Base-by-base conservation (phyloP, 1,140 invertebrate species). In the Teleogryllus occipitalis region DNA sequence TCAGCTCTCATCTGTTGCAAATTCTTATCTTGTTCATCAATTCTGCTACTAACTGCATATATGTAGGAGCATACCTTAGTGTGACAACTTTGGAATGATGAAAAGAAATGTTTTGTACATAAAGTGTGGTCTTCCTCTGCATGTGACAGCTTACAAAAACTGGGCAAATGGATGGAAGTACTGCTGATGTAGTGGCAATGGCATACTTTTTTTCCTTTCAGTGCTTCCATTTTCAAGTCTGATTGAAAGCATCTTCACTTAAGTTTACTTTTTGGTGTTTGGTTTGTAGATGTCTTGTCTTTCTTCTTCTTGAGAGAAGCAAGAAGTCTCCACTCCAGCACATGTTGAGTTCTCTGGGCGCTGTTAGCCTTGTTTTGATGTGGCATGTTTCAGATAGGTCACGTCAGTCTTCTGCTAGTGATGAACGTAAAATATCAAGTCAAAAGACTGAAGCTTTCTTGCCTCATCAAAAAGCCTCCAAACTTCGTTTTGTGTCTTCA, bases 401-500 rank as follows among this genome's bases (percentile, higher is more conserved):
- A 18, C 78, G 74, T 18, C 78, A 79, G 7, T 49, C 78, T 79
- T 48, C 78, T 79, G 78, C 78, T 72, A 74, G 74, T 48, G 78
- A 79, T 22, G 78, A 79, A 75, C 74, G 27, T 79, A 74, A 75
- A 79, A 48, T 79, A 48, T 75, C 78, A 47, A 75, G 46, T 79
- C 78, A 75, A 84, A 89, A 89, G 85, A 86, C 85, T 87, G 87
- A 87, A 85, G 86, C 87, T 86, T 86, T 87, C 83, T 87, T 87
- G 84, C 85, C 85, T 84, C 88, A 86, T 83, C 87, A 90, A 86
- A 90, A 89, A 86, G 86, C 89, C 82, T 91, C 92, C 81, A 94
- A 93, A 88, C 87, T 94, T 79, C 90, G 93, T 81, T 94, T 94
- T 89, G 91, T 93, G 49, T 92, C 92, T 82, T 93, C 92, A 76